Base-by-base conservation (phyloP, 2,888 invertebrate genomes). In the Euproctis similis region DNA sequence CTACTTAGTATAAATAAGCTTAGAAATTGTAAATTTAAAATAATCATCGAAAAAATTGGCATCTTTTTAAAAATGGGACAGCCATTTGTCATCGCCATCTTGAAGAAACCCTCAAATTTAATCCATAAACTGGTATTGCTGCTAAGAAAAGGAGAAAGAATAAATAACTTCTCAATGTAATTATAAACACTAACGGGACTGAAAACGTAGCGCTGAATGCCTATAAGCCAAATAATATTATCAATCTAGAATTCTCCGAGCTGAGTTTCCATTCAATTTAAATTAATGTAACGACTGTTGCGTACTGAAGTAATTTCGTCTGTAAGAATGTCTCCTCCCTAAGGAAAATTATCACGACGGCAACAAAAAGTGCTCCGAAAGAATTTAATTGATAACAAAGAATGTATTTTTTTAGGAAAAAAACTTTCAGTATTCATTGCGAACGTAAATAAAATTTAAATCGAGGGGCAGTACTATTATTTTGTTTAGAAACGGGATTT, bases 311-410 rank as follows among this genome's bases (percentile, higher is more conserved):
- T 22, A 12, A 14, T 39, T 34, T 26, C 18, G n/a, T 31, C 19
- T 27, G 33, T 39, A 59, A 54, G 13, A 24, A 28, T n/a, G n/a
- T n/a, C n/a, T n/a, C n/a, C n/a, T 14, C 14, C 26, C 60, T 57
- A 59, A 66, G 59, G 63, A 73, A 75, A 77, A 74, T 36, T 36
- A 44, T 71, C 64, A 68, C 57, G 51, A 42, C n/a, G n/a, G n/a
- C n/a, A n/a, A n/a, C n/a, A 62, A 60, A 29, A 69, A 68, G 62
- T 59, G 67, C 59, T 61, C 62, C 57, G 58, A 68, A 68, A 69
- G 67, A 76, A 76, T 77, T 71, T 75, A 77, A 78, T 81, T 80
- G 76, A 73, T 75, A 69, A 53, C 55, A 57, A 59, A 57, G 62
- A 73, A 23, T n/a, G 70, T 66, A 65, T 59, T 66, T 57, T 55